A percentile compares a stretch with the other conserved stretches of the same genome.
Conservation (phyloP, 2,888 invertebrate species). For the Coelogynopora nodosa region DNA sequence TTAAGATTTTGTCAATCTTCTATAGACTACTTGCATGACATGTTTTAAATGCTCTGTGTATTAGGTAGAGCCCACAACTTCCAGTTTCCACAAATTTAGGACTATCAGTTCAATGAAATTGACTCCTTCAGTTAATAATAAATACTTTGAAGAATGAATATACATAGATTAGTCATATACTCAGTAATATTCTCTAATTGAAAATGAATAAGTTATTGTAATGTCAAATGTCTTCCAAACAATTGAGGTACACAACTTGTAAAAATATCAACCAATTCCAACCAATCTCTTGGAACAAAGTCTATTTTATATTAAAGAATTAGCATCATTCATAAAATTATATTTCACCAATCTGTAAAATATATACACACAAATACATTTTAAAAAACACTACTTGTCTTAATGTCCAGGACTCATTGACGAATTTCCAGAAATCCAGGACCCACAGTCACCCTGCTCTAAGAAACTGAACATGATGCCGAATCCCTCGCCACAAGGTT, state of each 20-base stretch:
- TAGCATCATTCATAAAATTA: not conserved
- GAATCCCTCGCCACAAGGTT: too few species aligned
- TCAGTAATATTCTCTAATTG: not conserved
- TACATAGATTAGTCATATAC: not conserved
- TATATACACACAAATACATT: not conserved
- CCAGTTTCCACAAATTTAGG: too few species aligned
- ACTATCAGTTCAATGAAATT: too few species aligned
- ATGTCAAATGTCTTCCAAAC: too few species aligned
- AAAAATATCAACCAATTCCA: not conserved
- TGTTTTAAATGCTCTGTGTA: too few species aligned
- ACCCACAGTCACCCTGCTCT: too few species aligned
- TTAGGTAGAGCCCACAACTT: too few species aligned
- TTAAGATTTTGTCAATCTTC: too few species aligned
- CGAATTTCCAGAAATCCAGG: not conserved
- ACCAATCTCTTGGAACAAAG: not conserved
- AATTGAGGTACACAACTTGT: not conserved
- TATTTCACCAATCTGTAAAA: not conserved
- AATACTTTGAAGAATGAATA: not conserved
- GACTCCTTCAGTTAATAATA: too few species aligned
- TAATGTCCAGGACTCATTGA: not conserved
- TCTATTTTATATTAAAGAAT: not conserved
- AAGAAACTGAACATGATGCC: too few species aligned
- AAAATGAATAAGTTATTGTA: not conserved
- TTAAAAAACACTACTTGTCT: not conserved
- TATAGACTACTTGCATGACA: too few species aligned